Base-by-base conservation (phyloP, 1,140 invertebrate genomes). In the Apis florea region DNA sequence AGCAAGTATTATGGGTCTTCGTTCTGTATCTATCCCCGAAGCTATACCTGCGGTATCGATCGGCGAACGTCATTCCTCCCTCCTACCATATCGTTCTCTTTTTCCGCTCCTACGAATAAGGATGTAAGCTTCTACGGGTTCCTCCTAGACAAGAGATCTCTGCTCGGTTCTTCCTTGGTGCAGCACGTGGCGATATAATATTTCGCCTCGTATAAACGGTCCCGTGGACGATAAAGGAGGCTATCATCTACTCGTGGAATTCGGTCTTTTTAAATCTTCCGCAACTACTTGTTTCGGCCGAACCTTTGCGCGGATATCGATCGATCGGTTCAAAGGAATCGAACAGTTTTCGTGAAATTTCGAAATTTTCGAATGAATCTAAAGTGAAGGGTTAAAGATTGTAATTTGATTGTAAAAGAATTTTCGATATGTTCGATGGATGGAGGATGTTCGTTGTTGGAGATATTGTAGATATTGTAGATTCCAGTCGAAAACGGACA, bases 41-140 rank as follows among this genome's bases (percentile, higher is more conserved):
- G 61, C 70, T 79, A 58, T 64, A 75, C 64, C 10, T 24, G 61
- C 15, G 56, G 51, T 59, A 82, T 85, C 68, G 84, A 85, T 83
- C 75, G 53, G 56, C 53, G 17, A 64, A 26, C 24, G 40, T 40
- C 47, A 8, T 31, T 49, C 53, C 31, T 40, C 31, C 53, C n/a
- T 47, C 8, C 53, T 47, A n/a, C 26, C 21, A n/a, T 54, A 24
- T 24, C 47, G 26, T 40, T 56, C 59, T 66, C 53, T 59, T 76
- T 75, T 64, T 75, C 67, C 59, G 49, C 11, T 82, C 40, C 51
- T 59, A 51, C 53, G 78, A 81, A 66, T 80, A 81, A 85, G 68
- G 78, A 79, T 56, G 49, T 73, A 54, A 79, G 69, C 69, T 73
- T 73, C 69, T 56, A 79, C 56, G 69, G 78, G 51, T 53, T 72